A percentile compares a stretch with the other conserved stretches of the same genome.
Evolutionary conservation across 2,797 vertebrate species (phyloP).

Genomic region (Silurus aristotelis): DNA sequence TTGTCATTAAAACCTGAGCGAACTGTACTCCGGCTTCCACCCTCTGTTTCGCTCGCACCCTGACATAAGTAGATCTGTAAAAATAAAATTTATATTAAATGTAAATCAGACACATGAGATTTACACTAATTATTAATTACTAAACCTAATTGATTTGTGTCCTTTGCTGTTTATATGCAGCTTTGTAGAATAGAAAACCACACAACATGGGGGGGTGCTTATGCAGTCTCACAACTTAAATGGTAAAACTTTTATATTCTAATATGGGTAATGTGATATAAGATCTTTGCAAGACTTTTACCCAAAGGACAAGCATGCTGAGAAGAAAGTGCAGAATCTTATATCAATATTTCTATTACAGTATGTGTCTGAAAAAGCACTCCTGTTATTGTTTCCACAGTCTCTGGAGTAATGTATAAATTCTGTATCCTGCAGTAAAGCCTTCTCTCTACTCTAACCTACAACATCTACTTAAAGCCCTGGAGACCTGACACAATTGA

Average conservation of each 20-base stretch:
- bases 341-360: conserved; percentile 56
- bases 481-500: conserved; percentile 46
- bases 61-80: too few species aligned
- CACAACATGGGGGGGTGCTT: background rate
- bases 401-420: conserved; percentile 46
- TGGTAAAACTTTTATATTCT: conserved; percentile 43
- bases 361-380: conserved; percentile 42
- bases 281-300: conserved; percentile 42
- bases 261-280: conserved; percentile 52
- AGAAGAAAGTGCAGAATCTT: conserved; percentile 44
- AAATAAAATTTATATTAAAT: too few species aligned
- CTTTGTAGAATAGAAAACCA: conserved; percentile 71
- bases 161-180: conserved; percentile 62
- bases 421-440: conserved; percentile 36
- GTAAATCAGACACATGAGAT: too few species aligned
- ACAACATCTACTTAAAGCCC: conserved; percentile 42
- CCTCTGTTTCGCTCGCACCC: too few species aligned
- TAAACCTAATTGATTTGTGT: conserved; percentile 71
- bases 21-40: too few species aligned
- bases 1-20: too few species aligned
- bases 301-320: conserved; percentile 46
- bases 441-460: conserved; percentile 41
- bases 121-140: too few species aligned
- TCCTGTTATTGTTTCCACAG: conserved; percentile 42
- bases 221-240: conserved; percentile 14